These are phyloP conservation scores for Harpalus rubripes DNA, from an alignment of 2,888 invertebrate genomes.

Conservation along the genomic window DNA sequence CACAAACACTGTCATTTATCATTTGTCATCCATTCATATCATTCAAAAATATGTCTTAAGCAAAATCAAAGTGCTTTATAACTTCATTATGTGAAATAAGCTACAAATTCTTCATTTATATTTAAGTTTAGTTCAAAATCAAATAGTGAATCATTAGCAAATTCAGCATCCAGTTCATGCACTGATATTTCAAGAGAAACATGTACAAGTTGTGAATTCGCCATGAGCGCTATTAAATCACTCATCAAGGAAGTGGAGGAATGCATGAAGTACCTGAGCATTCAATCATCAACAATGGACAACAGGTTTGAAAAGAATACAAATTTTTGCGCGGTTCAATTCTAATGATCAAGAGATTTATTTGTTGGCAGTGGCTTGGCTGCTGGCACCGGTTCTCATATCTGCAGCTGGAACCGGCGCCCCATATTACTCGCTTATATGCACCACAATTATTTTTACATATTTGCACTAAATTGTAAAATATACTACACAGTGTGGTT, in stretches of 20 bases:
- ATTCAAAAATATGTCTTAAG: not conserved
- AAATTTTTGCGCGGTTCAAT: too few species aligned
- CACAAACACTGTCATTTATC: not conserved
- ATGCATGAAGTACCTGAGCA: slow-evolving; percentile 10
- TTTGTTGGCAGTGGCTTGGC: too few species aligned
- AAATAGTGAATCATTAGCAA: slow-evolving; percentile 3
- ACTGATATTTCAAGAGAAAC: slow-evolving; percentile 13
- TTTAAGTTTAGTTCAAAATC: slow-evolving; percentile 29
- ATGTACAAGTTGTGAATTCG: slow-evolving; percentile 55
- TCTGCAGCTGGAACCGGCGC: too few species aligned
- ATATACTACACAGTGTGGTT: too few species aligned
- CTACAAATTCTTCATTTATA: slow-evolving; percentile 1
- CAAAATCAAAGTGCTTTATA: not conserved
- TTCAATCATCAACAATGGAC: slow-evolving; percentile 53
- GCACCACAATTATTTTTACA: too few species aligned
- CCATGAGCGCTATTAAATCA: slow-evolving; percentile 55
- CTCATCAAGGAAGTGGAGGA: slow-evolving; percentile 49
- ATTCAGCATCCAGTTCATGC: slow-evolving; percentile 13
- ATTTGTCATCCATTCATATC: slow-evolving; percentile 41
- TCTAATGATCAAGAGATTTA: too few species aligned
- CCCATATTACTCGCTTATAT: too few species aligned
- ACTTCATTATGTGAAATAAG: slow-evolving; percentile 9
- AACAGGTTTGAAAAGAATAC: slow-evolving; percentile 27
- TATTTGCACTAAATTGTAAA: too few species aligned
- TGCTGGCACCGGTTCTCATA: too few species aligned